Evolutionary conservation across 1,140 invertebrate species (phyloP).

Genomic region (Eufriesea mexicana): DNA sequence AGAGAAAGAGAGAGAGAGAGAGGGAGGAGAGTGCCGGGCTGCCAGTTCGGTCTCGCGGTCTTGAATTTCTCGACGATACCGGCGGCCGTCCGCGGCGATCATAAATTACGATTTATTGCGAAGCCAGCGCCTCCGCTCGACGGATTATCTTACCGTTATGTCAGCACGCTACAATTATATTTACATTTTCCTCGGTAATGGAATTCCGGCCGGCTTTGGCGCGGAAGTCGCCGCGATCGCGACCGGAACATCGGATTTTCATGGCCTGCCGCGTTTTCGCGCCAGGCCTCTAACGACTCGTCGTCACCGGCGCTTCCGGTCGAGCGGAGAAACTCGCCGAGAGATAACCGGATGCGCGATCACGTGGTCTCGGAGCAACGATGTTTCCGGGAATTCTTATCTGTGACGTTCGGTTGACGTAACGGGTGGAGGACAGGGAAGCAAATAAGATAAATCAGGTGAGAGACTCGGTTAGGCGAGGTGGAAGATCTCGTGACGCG

Average conservation of each 20-base stretch:
- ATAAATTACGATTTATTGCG: slow-evolving; percentile 81
- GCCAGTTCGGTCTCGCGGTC: slow-evolving; percentile 55
- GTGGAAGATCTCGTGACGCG: too few relatives aligned
- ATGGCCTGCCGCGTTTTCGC: too few relatives aligned
- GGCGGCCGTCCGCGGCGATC: slow-evolving; percentile 69
- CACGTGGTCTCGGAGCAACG: too few relatives aligned
- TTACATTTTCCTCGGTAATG: slow-evolving; percentile 76
- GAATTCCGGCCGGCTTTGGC: slow-evolving; percentile 56
- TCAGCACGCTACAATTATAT: slow-evolving; percentile 80
- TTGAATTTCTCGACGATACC: slow-evolving; percentile 77
- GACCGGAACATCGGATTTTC: slow-evolving; percentile 14
- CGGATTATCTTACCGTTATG: slow-evolving; percentile 81
- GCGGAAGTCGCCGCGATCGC: not conserved
- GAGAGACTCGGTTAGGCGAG: not conserved
- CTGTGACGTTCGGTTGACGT: not conserved
- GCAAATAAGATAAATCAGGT: not conserved
- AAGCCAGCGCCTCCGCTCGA: slow-evolving; percentile 77
- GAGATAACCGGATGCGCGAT: too few relatives aligned
- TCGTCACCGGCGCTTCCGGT: too few relatives aligned
- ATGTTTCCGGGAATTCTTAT: not conserved
- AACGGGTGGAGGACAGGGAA: not conserved
- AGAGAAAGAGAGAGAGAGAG: not conserved
- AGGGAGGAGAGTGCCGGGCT: not conserved
- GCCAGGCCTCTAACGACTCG: too few relatives aligned
- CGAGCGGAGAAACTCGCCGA: too few relatives aligned